Conservation (phyloP, 2,113 vertebrate species). For the Mesocricetus auratus region DNA sequence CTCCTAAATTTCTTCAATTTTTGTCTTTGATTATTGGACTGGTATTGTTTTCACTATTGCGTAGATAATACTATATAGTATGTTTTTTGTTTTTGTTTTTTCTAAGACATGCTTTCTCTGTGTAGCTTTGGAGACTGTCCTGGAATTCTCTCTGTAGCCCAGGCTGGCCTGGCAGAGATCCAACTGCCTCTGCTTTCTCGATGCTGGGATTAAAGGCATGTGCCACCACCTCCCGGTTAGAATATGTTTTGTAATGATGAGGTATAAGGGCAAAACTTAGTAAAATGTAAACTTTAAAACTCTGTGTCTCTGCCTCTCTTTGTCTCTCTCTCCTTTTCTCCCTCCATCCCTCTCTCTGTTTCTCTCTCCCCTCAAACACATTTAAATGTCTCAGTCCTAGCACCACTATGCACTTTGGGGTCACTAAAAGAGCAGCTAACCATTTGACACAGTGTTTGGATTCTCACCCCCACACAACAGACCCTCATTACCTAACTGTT, state of each 20-base stretch:
- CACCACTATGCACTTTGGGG: slow-evolving; percentile 62
- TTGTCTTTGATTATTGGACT: not conserved
- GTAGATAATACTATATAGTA: not conserved
- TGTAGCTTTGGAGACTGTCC: too few species aligned
- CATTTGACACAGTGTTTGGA: slow-evolving; percentile 82
- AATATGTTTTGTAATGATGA: not conserved
- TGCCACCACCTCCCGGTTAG: not conserved
- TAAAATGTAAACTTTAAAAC: not conserved
- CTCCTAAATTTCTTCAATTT: not conserved
- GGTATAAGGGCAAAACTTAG: not conserved
- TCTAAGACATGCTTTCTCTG: too few species aligned
- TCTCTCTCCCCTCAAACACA: not conserved
- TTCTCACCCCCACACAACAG: slow-evolving; percentile 81
- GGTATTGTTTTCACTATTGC: not conserved
- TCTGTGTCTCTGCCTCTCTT: not conserved
- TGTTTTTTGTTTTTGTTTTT: not conserved
- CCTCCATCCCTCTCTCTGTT: not conserved
- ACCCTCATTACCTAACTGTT: slow-evolving; percentile 82
- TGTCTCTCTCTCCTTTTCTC: not conserved
- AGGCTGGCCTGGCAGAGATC: too few species aligned
- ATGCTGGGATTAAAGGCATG: too few species aligned
- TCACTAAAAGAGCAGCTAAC: slow-evolving; percentile 83
- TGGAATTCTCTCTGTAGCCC: too few species aligned
- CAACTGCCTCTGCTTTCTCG: too few species aligned
- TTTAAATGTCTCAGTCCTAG: not conserved